Conservation (phyloP, 35 echinoderm and acorn worm species). For the Ptychodera flava region DNA sequence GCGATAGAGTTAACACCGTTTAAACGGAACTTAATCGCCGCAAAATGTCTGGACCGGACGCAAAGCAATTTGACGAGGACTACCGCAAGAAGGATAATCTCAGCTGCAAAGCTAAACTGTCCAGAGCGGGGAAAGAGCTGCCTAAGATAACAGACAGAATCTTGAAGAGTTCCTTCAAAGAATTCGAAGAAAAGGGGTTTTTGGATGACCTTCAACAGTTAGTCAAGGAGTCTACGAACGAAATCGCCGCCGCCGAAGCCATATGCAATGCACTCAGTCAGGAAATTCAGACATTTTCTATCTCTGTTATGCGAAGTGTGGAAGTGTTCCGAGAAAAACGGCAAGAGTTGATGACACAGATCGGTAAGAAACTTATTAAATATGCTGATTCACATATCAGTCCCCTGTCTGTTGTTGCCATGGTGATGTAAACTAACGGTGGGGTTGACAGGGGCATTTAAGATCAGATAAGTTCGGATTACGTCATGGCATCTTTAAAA, state of each 20-base stretch:
- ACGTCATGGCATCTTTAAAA: no score
- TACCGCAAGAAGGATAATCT: neutral
- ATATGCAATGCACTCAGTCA: neutral
- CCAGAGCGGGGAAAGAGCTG: neutral
- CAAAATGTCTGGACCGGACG: neutral
- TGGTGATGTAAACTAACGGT: no score
- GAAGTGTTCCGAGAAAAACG: neutral
- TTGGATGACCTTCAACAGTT: neutral
- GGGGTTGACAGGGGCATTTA: no score
- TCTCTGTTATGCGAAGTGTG: neutral
- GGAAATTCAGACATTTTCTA: neutral
- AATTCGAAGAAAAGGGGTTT: neutral
- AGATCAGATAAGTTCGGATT: no score
- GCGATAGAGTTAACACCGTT: no score
- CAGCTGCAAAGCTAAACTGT: neutral
- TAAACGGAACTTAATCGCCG: neutral
- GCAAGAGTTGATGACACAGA: neutral
- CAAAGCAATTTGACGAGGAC: neutral
- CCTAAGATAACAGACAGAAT: neutral
- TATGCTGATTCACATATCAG: no score
- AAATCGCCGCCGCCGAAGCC: neutral
- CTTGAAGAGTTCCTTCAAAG: neutral
- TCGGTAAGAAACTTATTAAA: neutral
- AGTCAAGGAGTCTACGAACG: neutral
- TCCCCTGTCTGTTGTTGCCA: neutral